Evolutionary conservation across 2,797 vertebrate species (phyloP).

Genomic region (Muscicapa striata): DNA sequence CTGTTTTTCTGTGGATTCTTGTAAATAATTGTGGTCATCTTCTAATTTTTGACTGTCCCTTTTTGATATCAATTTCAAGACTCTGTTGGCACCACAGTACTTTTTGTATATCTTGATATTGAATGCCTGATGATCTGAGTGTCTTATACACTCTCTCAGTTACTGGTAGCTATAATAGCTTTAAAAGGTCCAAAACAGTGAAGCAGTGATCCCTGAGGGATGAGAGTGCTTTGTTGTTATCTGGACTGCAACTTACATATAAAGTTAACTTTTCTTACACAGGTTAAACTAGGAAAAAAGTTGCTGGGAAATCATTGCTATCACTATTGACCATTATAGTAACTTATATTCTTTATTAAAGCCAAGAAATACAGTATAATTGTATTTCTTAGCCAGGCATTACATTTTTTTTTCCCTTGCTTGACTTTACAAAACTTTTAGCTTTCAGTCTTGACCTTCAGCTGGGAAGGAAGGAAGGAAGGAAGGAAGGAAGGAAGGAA

Average conservation of each 20-base stretch:
- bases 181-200: not conserved
- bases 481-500: too few species aligned
- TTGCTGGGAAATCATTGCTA: not conserved
- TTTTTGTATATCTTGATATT: not conserved
- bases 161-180: not conserved
- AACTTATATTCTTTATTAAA: conserved; percentile 26
- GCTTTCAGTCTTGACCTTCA: not conserved
- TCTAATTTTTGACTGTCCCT: not conserved
- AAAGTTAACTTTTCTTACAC: not conserved
- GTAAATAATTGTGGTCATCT: not conserved
- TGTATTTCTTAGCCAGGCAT: not conserved
- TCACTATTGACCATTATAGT: not conserved
- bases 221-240: not conserved
- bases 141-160: not conserved
- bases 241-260: not conserved
- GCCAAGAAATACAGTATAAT: not conserved
- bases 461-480: not conserved
- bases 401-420: not conserved
- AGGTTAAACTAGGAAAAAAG: conserved; percentile 3
- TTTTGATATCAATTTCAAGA: not conserved
- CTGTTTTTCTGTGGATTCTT: not conserved
- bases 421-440: not conserved
- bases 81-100: not conserved
- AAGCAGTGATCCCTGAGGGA: not conserved
- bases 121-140: not conserved